Evolutionary conservation across 2,113 vertebrate genomes (phyloP).

Genomic region (Oryzias woworae): DNA sequence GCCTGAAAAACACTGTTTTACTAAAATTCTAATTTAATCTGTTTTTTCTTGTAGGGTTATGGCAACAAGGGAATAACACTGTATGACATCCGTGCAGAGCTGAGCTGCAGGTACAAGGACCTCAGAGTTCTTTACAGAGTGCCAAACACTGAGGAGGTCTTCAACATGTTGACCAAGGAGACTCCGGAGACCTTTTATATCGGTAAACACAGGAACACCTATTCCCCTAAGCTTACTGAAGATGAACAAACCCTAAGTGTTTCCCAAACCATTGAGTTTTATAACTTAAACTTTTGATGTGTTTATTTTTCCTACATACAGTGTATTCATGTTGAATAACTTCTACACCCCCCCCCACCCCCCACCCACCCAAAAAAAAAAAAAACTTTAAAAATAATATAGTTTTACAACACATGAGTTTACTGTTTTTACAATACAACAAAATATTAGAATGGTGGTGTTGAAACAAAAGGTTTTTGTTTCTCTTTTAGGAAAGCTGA

Average conservation of each 20-base stretch:
- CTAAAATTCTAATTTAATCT: not conserved
- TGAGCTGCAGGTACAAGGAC: conserved; percentile 98
- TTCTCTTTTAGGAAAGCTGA: conserved; percentile 86
- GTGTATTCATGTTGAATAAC: no score
- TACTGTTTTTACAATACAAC: not conserved
- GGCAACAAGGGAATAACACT: conserved; percentile 98
- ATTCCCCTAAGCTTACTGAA: no score
- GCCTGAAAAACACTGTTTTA: no score
- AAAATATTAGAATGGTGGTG: conserved; percentile 1
- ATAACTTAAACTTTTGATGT: no score
- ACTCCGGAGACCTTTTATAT: conserved; percentile 99
- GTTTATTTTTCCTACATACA: no score
- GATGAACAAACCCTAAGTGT: no score
- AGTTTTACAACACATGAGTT: not conserved
- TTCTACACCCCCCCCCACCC: no score
- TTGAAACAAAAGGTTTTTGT: not conserved
- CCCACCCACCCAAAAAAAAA: no score
- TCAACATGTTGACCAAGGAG: conserved; percentile 98
- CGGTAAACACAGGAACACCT: conserved; percentile 67
- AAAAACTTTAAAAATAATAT: no score
- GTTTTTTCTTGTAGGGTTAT: conserved; percentile 81
- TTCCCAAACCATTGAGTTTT: no score
- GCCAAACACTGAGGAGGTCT: conserved; percentile 95
- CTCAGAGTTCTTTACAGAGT: conserved; percentile 89
- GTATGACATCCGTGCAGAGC: conserved; percentile 96